Evolutionary conservation across 2,797 vertebrate genomes (phyloP).

Genomic region (Geotrypetes seraphini): DNA sequence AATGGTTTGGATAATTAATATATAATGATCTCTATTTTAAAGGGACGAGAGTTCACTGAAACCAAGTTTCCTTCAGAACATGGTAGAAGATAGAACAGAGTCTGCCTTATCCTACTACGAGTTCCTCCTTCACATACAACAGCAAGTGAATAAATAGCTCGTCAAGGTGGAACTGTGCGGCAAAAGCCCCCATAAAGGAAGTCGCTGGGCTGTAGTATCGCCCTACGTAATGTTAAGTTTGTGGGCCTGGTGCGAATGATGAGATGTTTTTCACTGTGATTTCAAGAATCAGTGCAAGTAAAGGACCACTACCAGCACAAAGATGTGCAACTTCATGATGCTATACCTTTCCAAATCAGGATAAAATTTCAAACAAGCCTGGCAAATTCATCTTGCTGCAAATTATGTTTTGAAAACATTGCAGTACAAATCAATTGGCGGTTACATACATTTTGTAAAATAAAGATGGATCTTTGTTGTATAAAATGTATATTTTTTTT

Average conservation of each 20-base stretch:
- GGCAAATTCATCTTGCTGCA: slow-evolving; percentile 50
- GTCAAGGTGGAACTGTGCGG: slow-evolving; percentile 18
- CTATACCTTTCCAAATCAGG: slow-evolving; percentile 50
- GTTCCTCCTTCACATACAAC: slow-evolving; percentile 91
- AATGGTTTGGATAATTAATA: neutral
- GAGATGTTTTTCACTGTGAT: slow-evolving; percentile 65
- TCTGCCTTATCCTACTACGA: slow-evolving; percentile 95
- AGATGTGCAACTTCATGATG: slow-evolving; percentile 42
- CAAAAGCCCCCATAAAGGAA: slow-evolving; percentile 29
- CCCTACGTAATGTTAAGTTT: slow-evolving; percentile 36
- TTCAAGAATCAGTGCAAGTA: slow-evolving; percentile 56
- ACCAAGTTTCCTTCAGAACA: slow-evolving; percentile 80
- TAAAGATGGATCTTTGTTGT: slow-evolving; percentile 46
- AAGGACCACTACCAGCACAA: slow-evolving; percentile 51
- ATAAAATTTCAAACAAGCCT: slow-evolving; percentile 34
- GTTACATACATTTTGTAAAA: slow-evolving; percentile 50
- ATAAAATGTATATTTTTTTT: slow-evolving; percentile 50
- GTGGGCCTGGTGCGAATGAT: slow-evolving; percentile 50
- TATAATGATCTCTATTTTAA: slow-evolving; percentile 34
- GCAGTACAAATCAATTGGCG: slow-evolving; percentile 35
- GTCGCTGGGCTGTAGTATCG: slow-evolving; percentile 34
- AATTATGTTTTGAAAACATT: slow-evolving; percentile 48
- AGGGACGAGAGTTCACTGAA: slow-evolving; percentile 89
- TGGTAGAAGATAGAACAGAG: slow-evolving; percentile 95
- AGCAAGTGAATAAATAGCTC: slow-evolving; percentile 89